Conservation (phyloP, 2,888 invertebrate genomes). For the Caenorhabditis drosophilae region DNA sequence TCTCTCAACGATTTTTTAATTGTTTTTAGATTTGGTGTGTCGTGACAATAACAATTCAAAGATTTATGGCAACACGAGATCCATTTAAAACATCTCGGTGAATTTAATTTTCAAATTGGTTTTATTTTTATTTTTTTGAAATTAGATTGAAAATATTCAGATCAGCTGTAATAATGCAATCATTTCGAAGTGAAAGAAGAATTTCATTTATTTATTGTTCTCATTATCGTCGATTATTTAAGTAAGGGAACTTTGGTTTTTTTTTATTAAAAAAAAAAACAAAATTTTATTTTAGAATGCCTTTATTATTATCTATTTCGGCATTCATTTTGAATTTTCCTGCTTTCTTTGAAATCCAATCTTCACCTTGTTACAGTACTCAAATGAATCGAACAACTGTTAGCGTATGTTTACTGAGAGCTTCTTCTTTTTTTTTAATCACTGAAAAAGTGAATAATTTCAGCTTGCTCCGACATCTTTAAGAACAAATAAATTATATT, state of each 20-base stretch:
- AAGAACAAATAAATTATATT: slow-evolving; percentile 48
- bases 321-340: slow-evolving; percentile 60
- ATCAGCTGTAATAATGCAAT: slow-evolving; percentile 45
- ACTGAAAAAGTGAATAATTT: slow-evolving; percentile 2
- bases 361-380: slow-evolving; percentile 20
- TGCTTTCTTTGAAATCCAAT: slow-evolving; percentile 60
- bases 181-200: slow-evolving; percentile 59
- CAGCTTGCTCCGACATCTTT: slow-evolving; percentile 47
- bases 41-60: slow-evolving; percentile 61
- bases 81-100: slow-evolving; percentile 60
- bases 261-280: too few species aligned
- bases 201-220: slow-evolving; percentile 58
- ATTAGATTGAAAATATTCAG: too few species aligned
- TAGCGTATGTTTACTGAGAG: slow-evolving; percentile 2
- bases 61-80: slow-evolving; percentile 64
- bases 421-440: too few species aligned
- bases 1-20: too few species aligned
- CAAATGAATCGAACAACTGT: slow-evolving; percentile 7
- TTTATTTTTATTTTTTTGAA: background rate
- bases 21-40: slow-evolving; percentile 63
- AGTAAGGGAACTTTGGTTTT: too few species aligned
- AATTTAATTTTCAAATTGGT: too few species aligned
- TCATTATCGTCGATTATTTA: slow-evolving; percentile 55
- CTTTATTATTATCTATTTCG: slow-evolving; percentile 46
- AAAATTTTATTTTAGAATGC: too few species aligned